These are phyloP conservation scores for Apomyelois bistriatella DNA, from an alignment of 2,888 invertebrate species.

Conservation along the genomic window DNA sequence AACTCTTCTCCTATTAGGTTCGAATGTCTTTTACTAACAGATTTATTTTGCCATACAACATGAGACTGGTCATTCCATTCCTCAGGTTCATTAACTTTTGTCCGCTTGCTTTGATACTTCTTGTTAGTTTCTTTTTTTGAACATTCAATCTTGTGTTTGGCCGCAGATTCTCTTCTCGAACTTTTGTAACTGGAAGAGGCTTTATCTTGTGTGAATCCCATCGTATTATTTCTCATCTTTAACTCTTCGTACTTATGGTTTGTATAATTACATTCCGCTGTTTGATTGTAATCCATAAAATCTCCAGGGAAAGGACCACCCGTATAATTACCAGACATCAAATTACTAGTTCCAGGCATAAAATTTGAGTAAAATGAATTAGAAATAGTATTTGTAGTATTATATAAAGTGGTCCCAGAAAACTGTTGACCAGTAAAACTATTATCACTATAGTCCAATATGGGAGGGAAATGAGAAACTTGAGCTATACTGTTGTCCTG, in stretches of 20 bases:
- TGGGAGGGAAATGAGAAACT: conserved; percentile 71
- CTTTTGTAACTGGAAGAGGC: conserved; percentile 52
- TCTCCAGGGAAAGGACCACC: conserved; percentile 63
- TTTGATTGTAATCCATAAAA: conserved; percentile 68
- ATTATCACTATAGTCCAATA: conserved; percentile 68
- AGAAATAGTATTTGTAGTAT: conserved; percentile 67
- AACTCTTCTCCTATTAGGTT: conserved; percentile 62
- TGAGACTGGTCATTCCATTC: conserved; percentile 65
- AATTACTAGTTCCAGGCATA: conserved; percentile 62
- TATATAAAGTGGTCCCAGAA: conserved; percentile 67
- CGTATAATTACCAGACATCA: conserved; percentile 64
- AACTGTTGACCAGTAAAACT: conserved; percentile 63
- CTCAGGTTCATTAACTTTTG: conserved; percentile 59
- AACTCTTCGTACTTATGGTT: conserved; percentile 70
- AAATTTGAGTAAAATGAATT: conserved; percentile 73
- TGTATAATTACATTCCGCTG: conserved; percentile 62
- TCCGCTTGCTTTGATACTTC: conserved; percentile 66
- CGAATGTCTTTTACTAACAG: conserved; percentile 51
- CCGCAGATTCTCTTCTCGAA: conserved; percentile 59
- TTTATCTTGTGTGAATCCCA: conserved; percentile 58
- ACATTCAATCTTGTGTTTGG: conserved; percentile 71
- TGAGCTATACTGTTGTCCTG: conserved; percentile 68
- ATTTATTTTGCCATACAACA: conserved; percentile 65
- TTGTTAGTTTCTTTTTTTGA: conserved; percentile 69
- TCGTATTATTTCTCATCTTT: conserved; percentile 61